phyloP scores from a whole-genome alignment of 2,113 vertebrate genomes.

The Hiodon tergisus region DNA sequence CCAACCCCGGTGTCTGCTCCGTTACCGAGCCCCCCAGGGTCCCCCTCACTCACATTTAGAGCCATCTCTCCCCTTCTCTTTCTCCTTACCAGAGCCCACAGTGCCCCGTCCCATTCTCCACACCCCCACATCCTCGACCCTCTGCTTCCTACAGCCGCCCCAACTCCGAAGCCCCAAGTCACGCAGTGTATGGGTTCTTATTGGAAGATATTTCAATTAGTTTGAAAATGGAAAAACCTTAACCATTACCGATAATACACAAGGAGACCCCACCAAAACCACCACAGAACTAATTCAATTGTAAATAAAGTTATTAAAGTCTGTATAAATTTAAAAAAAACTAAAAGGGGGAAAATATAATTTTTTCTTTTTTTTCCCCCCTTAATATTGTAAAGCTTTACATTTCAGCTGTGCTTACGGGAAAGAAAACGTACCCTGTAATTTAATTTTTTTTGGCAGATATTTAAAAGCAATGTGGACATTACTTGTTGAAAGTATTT shows the following conservation, averaged over 20 bases:
- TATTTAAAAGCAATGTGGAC: slow-evolving; percentile 61
- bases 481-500: slow-evolving; percentile 68
- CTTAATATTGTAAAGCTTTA: slow-evolving; percentile 68
- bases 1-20: too few relatives aligned
- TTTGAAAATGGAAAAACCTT: slow-evolving; percentile 48
- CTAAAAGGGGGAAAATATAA: slow-evolving; percentile 60
- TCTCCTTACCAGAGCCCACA: slow-evolving; percentile 14
- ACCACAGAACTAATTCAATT: slow-evolving; percentile 65
- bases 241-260: slow-evolving; percentile 69
- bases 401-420: slow-evolving; percentile 65
- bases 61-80: slow-evolving; percentile 27
- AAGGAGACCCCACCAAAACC: slow-evolving; percentile 38
- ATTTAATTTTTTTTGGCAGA: slow-evolving; percentile 38
- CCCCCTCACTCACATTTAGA: too few relatives aligned
- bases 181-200: slow-evolving; percentile 12
- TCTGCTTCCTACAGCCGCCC: slow-evolving; percentile 24
- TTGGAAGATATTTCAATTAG: slow-evolving; percentile 81
- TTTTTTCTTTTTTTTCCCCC: slow-evolving; percentile 82
- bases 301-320: slow-evolving; percentile 99
- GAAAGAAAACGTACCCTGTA: slow-evolving; percentile 60
- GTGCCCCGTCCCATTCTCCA: slow-evolving; percentile 10
- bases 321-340: slow-evolving; percentile 89
- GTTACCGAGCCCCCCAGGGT: too few relatives aligned
- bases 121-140: slow-evolving; percentile 22
- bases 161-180: neutral